Evolutionary conservation across 2,113 vertebrate genomes (phyloP).

Genomic region (Trinectes maculatus): DNA sequence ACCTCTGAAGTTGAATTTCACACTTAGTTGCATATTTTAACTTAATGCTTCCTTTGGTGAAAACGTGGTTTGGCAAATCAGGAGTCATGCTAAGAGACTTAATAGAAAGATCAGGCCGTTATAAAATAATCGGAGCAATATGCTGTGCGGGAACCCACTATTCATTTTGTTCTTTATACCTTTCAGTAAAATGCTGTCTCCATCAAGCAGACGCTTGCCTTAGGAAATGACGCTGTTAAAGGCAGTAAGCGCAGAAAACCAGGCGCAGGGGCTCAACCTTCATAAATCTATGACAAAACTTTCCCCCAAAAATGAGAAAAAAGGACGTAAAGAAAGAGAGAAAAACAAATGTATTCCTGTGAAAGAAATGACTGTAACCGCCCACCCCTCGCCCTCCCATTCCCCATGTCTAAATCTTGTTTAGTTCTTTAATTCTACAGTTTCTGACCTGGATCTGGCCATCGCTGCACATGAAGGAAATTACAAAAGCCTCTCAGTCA

Average conservation of each 20-base stretch:
- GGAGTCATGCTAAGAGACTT: slow-evolving; percentile 53
- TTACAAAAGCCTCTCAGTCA: slow-evolving; percentile 92
- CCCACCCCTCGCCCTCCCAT: slow-evolving; percentile 69
- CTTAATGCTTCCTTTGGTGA: slow-evolving; percentile 54
- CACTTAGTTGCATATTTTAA: slow-evolving; percentile 69
- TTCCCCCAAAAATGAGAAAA: slow-evolving; percentile 70
- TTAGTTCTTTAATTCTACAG: slow-evolving; percentile 87
- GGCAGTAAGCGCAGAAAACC: slow-evolving; percentile 69
- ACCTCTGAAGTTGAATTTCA: slow-evolving; percentile 68
- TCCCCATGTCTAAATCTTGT: slow-evolving; percentile 85
- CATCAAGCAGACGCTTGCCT: slow-evolving; percentile 68
- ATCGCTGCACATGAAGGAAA: slow-evolving; percentile 92
- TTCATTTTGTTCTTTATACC: slow-evolving; percentile 66
- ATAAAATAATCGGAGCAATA: slow-evolving; percentile 45
- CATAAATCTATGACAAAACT: slow-evolving; percentile 84
- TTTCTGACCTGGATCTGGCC: slow-evolving; percentile 89
- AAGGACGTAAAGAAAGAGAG: slow-evolving; percentile 57
- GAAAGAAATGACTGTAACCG: slow-evolving; percentile 81
- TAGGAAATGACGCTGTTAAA: slow-evolving; percentile 73
- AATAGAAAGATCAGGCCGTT: slow-evolving; percentile 46
- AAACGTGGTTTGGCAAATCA: slow-evolving; percentile 60
- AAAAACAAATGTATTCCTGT: slow-evolving; percentile 73
- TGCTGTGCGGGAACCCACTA: slow-evolving; percentile 39
- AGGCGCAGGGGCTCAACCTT: slow-evolving; percentile 57
- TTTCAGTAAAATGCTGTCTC: slow-evolving; percentile 68